Evolutionary conservation across 2,113 vertebrate genomes (phyloP), one percentile per base, ranked within the genome.

Genomic region (Rhipidura dahli): DNA sequence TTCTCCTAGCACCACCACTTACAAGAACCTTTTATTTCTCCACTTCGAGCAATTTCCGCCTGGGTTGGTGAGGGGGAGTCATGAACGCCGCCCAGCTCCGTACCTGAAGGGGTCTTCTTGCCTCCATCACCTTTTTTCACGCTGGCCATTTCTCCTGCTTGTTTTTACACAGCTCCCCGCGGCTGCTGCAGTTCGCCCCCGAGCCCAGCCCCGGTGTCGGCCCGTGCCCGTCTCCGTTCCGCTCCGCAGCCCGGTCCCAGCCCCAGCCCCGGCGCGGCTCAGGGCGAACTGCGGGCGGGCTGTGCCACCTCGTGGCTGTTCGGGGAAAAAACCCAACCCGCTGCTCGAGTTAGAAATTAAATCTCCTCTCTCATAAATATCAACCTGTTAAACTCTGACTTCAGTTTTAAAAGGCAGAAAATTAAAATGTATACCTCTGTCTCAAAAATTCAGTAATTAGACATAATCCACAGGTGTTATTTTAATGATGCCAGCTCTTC

Each of bases 281-380:
- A 8, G 10, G 13, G 37, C 31, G 57, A 97, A 71, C 18, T 28
- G 76, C 40, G 86, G 83, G 95, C 0, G 59, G 30, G 93, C 85
- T 73, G 72, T 93, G 98, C 97, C 98, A 98, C 81, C 98, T 97
- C 94, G 97, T 65, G 98, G 97, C 30, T 4, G 1, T 24, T 2
- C 11, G 39, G 20, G 11, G 2, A 2, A 14, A 42, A 60, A 33
- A 54, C 28, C 2, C 31, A 61, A 8, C 35, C 5, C 9, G 26
- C 61, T 8, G 42, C 20, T 56, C 9, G 15, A n/a, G 37, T 65
- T 39, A 3, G 10, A 53, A 82, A 86, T 91, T 60, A 92, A 87
- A 85, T 39, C 82, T 91, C 66, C 19, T 72, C 80, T 59, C 94
- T 91, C 80, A 17, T 95, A 96, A 96, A 95, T 89, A 95, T 13